phyloP scores from a whole-genome alignment of 1,140 invertebrate genomes.

The Leptopilina clavipes region DNA sequence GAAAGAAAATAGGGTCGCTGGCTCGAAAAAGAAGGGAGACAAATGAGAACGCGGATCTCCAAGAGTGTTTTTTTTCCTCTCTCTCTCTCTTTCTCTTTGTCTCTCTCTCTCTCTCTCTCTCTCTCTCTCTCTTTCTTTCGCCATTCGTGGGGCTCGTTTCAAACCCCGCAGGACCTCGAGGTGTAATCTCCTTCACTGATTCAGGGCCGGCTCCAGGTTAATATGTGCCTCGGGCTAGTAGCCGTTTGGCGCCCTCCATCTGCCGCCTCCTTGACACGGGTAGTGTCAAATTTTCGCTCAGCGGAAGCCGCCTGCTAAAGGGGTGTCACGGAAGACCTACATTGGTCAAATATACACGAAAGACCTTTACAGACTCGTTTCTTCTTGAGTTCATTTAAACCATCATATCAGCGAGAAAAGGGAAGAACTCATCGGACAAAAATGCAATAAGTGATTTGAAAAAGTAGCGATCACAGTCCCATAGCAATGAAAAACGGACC shows the following conservation, averaged over 20 bases:
- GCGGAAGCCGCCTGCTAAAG: slow-evolving; percentile 27
- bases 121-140: not conserved
- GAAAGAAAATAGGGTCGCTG: slow-evolving; percentile 37
- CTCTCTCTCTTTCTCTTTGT: not conserved
- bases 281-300: slow-evolving; percentile 31
- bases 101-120: slow-evolving; percentile 40
- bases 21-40: slow-evolving; percentile 40
- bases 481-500: not conserved
- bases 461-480: not conserved
- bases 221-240: slow-evolving; percentile 31
- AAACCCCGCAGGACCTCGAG: slow-evolving; percentile 47
- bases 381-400: not conserved
- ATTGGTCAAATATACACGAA: not conserved
- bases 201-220: slow-evolving; percentile 40
- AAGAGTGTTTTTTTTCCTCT: slow-evolving; percentile 23
- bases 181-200: slow-evolving; percentile 59
- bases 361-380: not conserved
- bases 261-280: slow-evolving; percentile 35
- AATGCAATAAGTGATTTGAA: too few relatives aligned
- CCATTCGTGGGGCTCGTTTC: slow-evolving; percentile 26
- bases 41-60: slow-evolving; percentile 46
- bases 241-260: slow-evolving; percentile 33
- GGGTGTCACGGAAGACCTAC: slow-evolving; percentile 1
- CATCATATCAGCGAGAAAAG: not conserved
- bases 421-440: too few relatives aligned